Conservation (phyloP, 2,797 vertebrate species). For the Sebastes steindachneri region DNA sequence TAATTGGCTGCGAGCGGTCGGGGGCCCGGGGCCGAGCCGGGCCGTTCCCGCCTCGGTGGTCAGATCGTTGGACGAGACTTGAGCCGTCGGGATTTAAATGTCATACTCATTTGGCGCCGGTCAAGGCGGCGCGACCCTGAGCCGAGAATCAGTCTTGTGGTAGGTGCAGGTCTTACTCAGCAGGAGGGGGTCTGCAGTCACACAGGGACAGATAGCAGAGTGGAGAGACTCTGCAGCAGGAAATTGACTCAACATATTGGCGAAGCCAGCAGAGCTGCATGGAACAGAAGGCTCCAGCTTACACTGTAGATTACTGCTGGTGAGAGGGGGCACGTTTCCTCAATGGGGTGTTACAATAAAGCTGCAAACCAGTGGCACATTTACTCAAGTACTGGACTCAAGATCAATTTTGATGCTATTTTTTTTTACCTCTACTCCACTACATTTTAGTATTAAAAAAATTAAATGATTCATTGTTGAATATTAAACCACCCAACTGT, state of each 20-base stretch:
- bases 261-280: constrained; percentile 11
- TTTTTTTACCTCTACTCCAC: neutral
- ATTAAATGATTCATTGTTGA: neutral
- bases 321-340: neutral
- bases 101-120: constrained; percentile 56
- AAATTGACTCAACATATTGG: constrained; percentile 39
- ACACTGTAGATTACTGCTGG: constrained; percentile 15
- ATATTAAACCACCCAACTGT: neutral
- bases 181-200: constrained; percentile 20
- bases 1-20: constrained; percentile 62
- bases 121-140: constrained; percentile 22
- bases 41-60: constrained; percentile 36
- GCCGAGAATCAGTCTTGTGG: constrained; percentile 15
- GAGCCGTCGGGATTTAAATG: constrained; percentile 56
- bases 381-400: neutral
- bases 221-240: constrained; percentile 10
- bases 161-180: constrained; percentile 46
- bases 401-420: neutral
- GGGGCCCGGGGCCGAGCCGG: constrained; percentile 5
- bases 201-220: constrained; percentile 15
- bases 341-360: neutral
- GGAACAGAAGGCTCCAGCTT: constrained; percentile 31
- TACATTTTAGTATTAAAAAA: neutral
- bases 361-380: neutral
- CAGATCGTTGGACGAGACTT: constrained; percentile 32